Evolutionary conservation across 2,888 invertebrate genomes (phyloP).

Genomic region (Trachelus tabidus): DNA sequence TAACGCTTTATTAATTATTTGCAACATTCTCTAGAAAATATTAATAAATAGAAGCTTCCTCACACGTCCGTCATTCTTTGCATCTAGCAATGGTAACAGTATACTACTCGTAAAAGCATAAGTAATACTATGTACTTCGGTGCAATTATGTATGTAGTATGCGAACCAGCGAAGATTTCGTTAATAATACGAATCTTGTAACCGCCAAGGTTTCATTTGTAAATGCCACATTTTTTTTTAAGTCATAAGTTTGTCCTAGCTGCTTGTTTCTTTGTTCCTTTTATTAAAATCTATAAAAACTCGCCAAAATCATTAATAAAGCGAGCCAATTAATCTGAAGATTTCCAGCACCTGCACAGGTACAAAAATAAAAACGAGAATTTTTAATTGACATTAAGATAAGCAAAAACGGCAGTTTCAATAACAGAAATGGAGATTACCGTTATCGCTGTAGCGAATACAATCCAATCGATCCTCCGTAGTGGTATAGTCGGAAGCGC

Average conservation of each 20-base stretch:
- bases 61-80: too few relatives aligned
- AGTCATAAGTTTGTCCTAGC: neutral
- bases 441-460: constrained; percentile 47
- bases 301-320: neutral
- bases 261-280: neutral
- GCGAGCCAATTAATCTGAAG: neutral
- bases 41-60: neutral
- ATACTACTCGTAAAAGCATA: too few relatives aligned
- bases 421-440: constrained; percentile 23
- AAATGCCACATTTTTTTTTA: too few relatives aligned
- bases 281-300: neutral
- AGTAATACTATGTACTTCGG: too few relatives aligned
- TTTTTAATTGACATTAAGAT: neutral
- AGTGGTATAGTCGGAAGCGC: constrained; percentile 48
- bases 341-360: neutral
- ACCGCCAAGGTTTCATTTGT: too few relatives aligned
- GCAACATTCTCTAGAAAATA: neutral
- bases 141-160: too few relatives aligned
- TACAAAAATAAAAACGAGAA: neutral
- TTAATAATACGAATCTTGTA: too few relatives aligned
- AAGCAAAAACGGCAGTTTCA: neutral
- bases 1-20: constrained; percentile 1
- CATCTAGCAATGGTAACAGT: too few relatives aligned
- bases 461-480: constrained; percentile 47
- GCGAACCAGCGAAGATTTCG: too few relatives aligned